Evolutionary conservation across 2,888 invertebrate genomes (phyloP).

Genomic region (Dicyrtoma fusca): DNA sequence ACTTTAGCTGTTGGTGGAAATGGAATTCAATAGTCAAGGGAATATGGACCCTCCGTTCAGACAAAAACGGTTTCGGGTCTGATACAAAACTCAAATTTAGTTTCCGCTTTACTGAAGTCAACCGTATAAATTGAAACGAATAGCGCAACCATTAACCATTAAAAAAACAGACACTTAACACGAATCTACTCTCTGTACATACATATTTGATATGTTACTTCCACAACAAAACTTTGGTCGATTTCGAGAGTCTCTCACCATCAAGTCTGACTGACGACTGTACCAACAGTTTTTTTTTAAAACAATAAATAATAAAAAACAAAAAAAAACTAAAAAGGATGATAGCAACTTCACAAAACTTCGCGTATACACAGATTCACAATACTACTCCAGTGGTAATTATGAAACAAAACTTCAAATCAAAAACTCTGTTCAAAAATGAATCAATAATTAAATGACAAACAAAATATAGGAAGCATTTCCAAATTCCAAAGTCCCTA

Average conservation of each 20-base stretch:
- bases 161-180: too few relatives aligned
- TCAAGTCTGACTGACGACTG: too few relatives aligned
- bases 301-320: too few relatives aligned
- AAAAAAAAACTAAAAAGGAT: neutral
- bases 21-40: constrained; percentile 36
- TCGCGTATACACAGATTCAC: neutral
- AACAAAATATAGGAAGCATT: constrained; percentile 23
- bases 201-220: too few relatives aligned
- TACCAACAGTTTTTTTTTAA: too few relatives aligned
- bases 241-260: too few relatives aligned
- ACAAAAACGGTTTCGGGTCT: constrained; percentile 11
- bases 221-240: too few relatives aligned
- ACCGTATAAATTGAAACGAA: neutral
- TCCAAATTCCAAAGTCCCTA: neutral
- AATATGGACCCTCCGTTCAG: neutral
- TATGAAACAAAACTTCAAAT: constrained; percentile 35
- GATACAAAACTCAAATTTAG: constrained; percentile 5
- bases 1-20: constrained; percentile 15
- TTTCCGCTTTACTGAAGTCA: constrained; percentile 12
- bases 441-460: neutral
- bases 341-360: neutral
- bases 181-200: too few relatives aligned
- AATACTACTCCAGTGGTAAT: neutral
- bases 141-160: neutral
- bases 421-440: constrained; percentile 45